These are phyloP conservation scores for Megalonaias nervosa DNA, from an alignment of 1,140 invertebrate genomes.

Conservation along the genomic window DNA sequence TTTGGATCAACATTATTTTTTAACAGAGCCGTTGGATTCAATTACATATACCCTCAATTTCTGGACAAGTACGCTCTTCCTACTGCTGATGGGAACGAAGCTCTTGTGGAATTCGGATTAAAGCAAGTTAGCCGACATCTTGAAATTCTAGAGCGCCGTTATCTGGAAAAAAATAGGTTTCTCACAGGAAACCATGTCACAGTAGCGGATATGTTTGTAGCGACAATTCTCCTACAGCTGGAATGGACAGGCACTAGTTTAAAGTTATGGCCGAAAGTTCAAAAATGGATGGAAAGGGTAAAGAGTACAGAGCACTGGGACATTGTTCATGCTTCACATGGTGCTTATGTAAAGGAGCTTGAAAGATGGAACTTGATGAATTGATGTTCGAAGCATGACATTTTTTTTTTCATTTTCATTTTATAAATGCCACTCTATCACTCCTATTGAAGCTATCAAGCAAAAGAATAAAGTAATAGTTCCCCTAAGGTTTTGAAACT, in stretches of 20 bases:
- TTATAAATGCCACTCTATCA: too few species aligned
- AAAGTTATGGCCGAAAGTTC: slow-evolving; percentile 49
- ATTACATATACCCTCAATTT: slow-evolving; percentile 54
- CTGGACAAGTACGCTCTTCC: slow-evolving; percentile 48
- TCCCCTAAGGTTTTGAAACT: too few species aligned
- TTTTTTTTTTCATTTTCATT: too few species aligned
- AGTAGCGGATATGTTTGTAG: slow-evolving; percentile 47
- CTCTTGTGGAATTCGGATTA: slow-evolving; percentile 46
- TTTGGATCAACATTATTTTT: not conserved
- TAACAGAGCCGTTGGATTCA: slow-evolving; percentile 44
- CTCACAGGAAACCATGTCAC: slow-evolving; percentile 45
- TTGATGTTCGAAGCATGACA: not conserved
- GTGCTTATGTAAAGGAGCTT: slow-evolving; percentile 43
- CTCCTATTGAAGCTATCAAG: too few species aligned
- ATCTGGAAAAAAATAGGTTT: slow-evolving; percentile 42
- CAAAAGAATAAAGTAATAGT: too few species aligned
- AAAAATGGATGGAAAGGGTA: slow-evolving; percentile 45
- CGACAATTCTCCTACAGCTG: slow-evolving; percentile 45
- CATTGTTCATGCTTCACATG: slow-evolving; percentile 45
- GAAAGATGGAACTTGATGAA: slow-evolving; percentile 22
- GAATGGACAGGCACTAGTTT: slow-evolving; percentile 48
- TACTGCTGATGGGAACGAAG: slow-evolving; percentile 42
- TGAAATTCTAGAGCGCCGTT: slow-evolving; percentile 45
- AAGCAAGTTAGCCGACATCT: slow-evolving; percentile 38
- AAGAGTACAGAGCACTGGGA: slow-evolving; percentile 49